Evolutionary conservation across 2,797 vertebrate species (phyloP).

Genomic region (Sebastes vulpes): DNA sequence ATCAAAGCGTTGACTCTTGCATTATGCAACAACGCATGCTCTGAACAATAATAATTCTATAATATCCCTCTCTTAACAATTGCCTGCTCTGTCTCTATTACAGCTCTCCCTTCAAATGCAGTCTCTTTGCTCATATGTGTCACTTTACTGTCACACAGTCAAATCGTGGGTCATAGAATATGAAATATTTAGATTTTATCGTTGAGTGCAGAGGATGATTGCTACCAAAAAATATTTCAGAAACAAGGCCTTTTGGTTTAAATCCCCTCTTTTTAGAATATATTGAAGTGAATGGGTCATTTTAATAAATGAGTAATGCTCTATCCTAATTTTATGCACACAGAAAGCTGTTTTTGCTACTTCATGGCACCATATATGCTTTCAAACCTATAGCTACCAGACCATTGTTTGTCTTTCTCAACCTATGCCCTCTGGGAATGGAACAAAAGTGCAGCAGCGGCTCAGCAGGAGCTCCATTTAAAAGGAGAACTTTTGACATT

Average conservation of each 20-base stretch:
- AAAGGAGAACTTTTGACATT: constrained; percentile 3
- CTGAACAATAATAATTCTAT: constrained; percentile 67
- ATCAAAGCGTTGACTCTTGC: constrained; percentile 63
- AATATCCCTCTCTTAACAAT: constrained; percentile 55
- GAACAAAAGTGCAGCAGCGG: neutral
- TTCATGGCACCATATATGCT: neutral
- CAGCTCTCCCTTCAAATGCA: constrained; percentile 31
- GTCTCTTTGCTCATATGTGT: constrained; percentile 20
- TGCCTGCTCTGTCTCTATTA: constrained; percentile 34
- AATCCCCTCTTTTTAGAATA: neutral
- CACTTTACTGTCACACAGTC: constrained; percentile 30
- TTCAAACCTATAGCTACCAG: neutral
- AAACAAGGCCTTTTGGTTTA: constrained; percentile 2
- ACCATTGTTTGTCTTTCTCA: neutral
- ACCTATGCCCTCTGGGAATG: neutral
- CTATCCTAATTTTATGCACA: neutral
- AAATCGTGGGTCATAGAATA: neutral
- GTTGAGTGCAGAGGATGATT: neutral
- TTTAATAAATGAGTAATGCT: constrained; percentile 25
- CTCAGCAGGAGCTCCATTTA: neutral
- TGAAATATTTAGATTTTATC: constrained; percentile 28
- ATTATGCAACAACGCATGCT: constrained; percentile 65
- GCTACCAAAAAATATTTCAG: neutral
- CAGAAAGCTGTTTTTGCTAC: constrained; percentile 3
- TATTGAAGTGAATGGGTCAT: constrained; percentile 26